Evolutionary conservation across 2,888 invertebrate species (phyloP).

Genomic region (Oscheius sp.): DNA sequence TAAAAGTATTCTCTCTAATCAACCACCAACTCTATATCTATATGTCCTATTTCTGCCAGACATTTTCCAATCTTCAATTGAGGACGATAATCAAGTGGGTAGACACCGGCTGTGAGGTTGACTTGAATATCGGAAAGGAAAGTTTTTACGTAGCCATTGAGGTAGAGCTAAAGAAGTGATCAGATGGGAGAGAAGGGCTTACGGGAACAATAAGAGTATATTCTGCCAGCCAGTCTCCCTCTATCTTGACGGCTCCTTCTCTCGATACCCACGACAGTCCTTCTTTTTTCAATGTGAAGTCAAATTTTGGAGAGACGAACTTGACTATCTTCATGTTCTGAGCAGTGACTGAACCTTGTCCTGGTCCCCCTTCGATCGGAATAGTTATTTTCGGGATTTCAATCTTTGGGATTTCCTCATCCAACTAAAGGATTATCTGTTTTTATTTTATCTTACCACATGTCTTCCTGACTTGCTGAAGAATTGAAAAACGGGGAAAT

Average conservation of each 20-base stretch:
- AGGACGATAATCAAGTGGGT: slow-evolving; percentile 52
- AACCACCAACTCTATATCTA: slow-evolving; percentile 54
- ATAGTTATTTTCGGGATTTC: slow-evolving; percentile 55
- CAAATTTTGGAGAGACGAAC: slow-evolving; percentile 54
- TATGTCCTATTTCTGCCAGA: slow-evolving; percentile 43
- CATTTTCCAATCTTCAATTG: slow-evolving; percentile 52
- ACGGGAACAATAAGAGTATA: slow-evolving; percentile 56
- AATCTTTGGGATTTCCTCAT: slow-evolving; percentile 61
- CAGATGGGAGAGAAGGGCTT: background rate
- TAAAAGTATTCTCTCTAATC: slow-evolving; percentile 11
- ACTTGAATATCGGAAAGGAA: slow-evolving; percentile 54
- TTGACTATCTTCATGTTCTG: slow-evolving; percentile 52
- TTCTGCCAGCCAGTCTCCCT: slow-evolving; percentile 58
- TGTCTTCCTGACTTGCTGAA: slow-evolving; percentile 50
- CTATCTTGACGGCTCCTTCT: slow-evolving; percentile 55
- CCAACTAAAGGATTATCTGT: slow-evolving; percentile 41
- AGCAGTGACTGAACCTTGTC: slow-evolving; percentile 53
- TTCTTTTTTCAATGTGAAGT: slow-evolving; percentile 34
- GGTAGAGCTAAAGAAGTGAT: slow-evolving; percentile 45
- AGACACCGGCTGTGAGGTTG: slow-evolving; percentile 46
- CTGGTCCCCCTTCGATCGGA: slow-evolving; percentile 57
- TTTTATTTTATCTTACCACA: slow-evolving; percentile 30
- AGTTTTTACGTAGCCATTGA: slow-evolving; percentile 59
- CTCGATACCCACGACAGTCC: slow-evolving; percentile 56
- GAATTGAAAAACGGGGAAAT: slow-evolving; percentile 39